Evolutionary conservation across 1,140 invertebrate genomes (phyloP).

Genomic region (Pseudomyrmex dendroicus): DNA sequence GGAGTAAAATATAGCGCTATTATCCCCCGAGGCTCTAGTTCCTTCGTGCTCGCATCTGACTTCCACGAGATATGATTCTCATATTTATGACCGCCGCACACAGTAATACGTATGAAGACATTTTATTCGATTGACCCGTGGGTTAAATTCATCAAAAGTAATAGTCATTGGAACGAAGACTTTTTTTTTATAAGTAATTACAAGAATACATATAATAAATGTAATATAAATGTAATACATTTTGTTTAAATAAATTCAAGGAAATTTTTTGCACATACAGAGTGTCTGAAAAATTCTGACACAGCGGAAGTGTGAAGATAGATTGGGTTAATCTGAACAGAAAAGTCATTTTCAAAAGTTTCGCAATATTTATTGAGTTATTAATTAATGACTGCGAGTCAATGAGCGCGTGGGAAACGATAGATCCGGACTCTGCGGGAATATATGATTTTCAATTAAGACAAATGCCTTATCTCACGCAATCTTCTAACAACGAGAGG

Average conservation of each 20-base stretch:
- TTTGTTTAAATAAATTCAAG: neutral
- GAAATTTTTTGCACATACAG: neutral
- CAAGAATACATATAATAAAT: too few species aligned
- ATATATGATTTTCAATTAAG: too few species aligned
- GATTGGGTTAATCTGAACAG: too few species aligned
- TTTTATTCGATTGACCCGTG: conserved; percentile 38
- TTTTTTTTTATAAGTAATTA: conserved; percentile 39
- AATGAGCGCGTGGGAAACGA: too few species aligned
- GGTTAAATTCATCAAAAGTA: conserved; percentile 45
- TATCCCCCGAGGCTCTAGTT: conserved; percentile 5
- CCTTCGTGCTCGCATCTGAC: conserved; percentile 6
- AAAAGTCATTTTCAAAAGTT: too few species aligned
- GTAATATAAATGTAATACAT: neutral
- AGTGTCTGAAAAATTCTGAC: too few species aligned
- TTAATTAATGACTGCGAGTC: too few species aligned
- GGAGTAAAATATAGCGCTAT: conserved; percentile 36
- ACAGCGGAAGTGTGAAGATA: too few species aligned
- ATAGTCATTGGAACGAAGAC: conserved; percentile 4
- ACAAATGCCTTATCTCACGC: too few species aligned
- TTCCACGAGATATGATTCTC: conserved; percentile 37
- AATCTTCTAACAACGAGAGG: too few species aligned
- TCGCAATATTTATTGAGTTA: too few species aligned
- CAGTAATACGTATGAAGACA: conserved; percentile 19
- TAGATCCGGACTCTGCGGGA: too few species aligned
- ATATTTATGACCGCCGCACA: conserved; percentile 29